Evolutionary conservation across 2,888 invertebrate genomes (phyloP).

Genomic region (Pogonocherus hispidulus): DNA sequence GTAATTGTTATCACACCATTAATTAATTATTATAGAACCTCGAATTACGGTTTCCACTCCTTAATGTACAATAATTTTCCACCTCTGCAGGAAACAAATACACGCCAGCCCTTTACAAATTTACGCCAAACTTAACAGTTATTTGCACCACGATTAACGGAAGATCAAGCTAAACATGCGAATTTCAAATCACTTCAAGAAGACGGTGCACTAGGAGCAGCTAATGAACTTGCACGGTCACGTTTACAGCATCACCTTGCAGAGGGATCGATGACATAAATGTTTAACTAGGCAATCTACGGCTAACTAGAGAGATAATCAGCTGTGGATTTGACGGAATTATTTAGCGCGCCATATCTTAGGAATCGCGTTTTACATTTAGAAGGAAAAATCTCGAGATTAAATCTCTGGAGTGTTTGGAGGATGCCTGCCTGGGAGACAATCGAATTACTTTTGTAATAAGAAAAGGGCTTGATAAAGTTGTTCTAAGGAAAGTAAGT

Average conservation of each 20-base stretch:
- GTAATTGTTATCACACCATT: no score
- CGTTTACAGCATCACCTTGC: not conserved
- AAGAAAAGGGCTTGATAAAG: not conserved
- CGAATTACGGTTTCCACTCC: no score
- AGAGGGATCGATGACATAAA: not conserved
- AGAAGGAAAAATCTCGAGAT: not conserved
- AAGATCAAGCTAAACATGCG: not conserved
- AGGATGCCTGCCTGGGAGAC: not conserved
- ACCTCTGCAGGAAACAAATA: no score
- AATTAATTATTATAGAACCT: no score
- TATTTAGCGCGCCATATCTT: not conserved
- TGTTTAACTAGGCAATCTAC: conserved; percentile 6
- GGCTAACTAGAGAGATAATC: not conserved
- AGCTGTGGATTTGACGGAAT: conserved; percentile 6
- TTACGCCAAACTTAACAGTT: no score
- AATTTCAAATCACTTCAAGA: not conserved
- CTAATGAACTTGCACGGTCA: conserved; percentile 2
- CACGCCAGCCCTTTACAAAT: no score
- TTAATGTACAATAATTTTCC: no score
- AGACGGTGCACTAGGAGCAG: not conserved
- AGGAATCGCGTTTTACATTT: conserved; percentile 1
- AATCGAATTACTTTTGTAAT: not conserved
- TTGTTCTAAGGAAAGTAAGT: no score
- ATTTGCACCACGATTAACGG: no score
- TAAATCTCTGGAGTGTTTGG: not conserved